Percentiles rank a stretch among this genome's conserved stretches.
These are phyloP conservation scores for Apodemus sylvaticus DNA, from an alignment of 2,113 vertebrate genomes.

Conservation along the genomic window DNA sequence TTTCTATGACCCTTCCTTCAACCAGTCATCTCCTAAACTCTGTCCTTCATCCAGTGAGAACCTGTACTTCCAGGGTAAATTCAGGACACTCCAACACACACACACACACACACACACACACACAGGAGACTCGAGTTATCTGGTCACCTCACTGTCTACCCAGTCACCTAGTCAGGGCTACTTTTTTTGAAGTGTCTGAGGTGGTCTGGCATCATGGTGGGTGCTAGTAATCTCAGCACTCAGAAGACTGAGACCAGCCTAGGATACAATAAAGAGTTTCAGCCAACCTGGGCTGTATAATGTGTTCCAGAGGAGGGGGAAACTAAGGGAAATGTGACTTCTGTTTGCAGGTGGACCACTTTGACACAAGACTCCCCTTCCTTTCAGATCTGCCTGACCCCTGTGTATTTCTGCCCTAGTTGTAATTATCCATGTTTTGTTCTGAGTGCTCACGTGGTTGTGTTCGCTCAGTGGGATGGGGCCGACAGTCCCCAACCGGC, in stretches of 20 bases:
- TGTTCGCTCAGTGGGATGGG: background rate
- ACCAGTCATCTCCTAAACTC: background rate
- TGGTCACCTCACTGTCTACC: background rate
- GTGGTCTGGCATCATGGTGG: background rate
- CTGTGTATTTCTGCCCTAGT: background rate
- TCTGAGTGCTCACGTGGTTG: background rate
- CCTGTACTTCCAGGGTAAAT: background rate
- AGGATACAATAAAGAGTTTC: background rate
- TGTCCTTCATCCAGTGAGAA: background rate
- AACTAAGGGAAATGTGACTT: background rate
- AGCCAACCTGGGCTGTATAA: background rate
- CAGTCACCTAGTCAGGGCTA: background rate
- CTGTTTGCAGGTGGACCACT: background rate
- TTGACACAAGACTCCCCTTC: background rate
- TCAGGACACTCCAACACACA: background rate
- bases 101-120: background rate
- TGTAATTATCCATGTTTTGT: slow-evolving; percentile 44
- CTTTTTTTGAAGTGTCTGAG: background rate
- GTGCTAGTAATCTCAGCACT: background rate
- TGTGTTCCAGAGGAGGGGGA: background rate
- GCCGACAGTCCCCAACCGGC: background rate
- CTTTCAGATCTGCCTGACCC: background rate
- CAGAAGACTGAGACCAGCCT: background rate
- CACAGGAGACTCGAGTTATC: background rate
- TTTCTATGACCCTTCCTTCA: background rate